phyloP scores from a whole-genome alignment of 23 tunicate genomes.

The Diplosoma virens region DNA sequence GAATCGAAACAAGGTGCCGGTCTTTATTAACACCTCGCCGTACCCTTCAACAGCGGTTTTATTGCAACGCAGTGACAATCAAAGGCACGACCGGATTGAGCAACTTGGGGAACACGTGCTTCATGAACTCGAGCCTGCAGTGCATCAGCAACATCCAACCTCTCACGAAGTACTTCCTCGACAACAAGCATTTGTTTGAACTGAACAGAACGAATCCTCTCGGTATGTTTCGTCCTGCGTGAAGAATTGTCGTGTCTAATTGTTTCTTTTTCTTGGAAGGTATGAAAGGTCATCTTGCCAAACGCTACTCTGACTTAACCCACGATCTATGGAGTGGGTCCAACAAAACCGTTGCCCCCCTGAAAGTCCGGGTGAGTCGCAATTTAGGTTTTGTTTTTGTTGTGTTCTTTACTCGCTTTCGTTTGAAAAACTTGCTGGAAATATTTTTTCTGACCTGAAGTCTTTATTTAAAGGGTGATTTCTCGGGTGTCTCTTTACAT shows the following conservation, averaged over 20 bases:
- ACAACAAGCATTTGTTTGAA: conserved; percentile 67
- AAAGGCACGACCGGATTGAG: conserved; percentile 79
- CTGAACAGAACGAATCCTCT: conserved; percentile 84
- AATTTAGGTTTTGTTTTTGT: background rate
- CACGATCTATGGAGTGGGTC: conserved; percentile 91
- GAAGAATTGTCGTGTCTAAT: background rate
- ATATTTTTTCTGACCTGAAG: no score
- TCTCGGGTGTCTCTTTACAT: no score
- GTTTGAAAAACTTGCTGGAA: no score
- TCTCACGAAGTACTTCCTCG: conserved; percentile 73
- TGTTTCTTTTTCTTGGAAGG: conserved; percentile 34
- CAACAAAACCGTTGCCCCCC: conserved; percentile 84
- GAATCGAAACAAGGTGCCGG: conserved; percentile 23
- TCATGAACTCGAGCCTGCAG: conserved; percentile 93
- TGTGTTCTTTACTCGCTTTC: no score
- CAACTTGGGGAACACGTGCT: conserved; percentile 97
- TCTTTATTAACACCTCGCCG: background rate
- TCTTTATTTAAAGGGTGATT: no score
- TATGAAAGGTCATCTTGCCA: conserved; percentile 89
- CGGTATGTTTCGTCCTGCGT: conserved; percentile 22
- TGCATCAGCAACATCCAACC: conserved; percentile 87
- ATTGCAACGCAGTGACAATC: background rate
- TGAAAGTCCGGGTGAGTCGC: conserved; percentile 72
- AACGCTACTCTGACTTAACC: conserved; percentile 63
- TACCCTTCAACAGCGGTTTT: background rate